A percentile compares a stretch with the other conserved stretches of the same genome.
These are phyloP conservation scores for Drusus annulatus DNA, from an alignment of 1,140 invertebrate genomes.

Conservation along the genomic window DNA sequence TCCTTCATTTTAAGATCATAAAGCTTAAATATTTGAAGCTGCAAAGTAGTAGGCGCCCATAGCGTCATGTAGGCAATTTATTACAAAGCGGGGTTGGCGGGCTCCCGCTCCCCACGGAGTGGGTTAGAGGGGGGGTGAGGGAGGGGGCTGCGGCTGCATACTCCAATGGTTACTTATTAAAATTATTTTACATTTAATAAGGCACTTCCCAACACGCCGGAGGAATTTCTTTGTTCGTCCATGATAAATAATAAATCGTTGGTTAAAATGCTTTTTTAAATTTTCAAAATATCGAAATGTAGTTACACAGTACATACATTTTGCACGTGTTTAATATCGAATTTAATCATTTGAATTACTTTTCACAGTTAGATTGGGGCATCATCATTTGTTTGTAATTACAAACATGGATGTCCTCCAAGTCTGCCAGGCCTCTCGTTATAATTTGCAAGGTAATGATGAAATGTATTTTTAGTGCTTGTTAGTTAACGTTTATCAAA, in stretches of 20 bases:
- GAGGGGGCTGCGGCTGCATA: constrained; percentile 18
- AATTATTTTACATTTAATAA: constrained; percentile 35
- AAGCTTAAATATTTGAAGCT: constrained; percentile 21
- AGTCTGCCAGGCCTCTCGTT: too few species aligned
- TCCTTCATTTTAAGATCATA: constrained; percentile 15
- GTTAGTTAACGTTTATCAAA: too few species aligned
- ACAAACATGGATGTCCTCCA: too few species aligned
- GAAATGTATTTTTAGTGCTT: too few species aligned
- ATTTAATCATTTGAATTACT: too few species aligned
- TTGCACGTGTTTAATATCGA: too few species aligned
- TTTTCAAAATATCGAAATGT: too few species aligned
- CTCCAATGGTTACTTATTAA: constrained; percentile 35
- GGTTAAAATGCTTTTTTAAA: too few species aligned
- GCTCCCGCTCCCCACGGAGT: not conserved
- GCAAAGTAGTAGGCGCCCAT: not conserved
- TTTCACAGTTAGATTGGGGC: too few species aligned
- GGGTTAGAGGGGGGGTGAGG: not conserved
- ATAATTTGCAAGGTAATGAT: too few species aligned
- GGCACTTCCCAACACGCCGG: not conserved
- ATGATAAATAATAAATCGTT: not conserved
- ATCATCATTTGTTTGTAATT: too few species aligned
- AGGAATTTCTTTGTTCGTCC: constrained; percentile 1
- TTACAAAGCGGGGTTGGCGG: constrained; percentile 14
- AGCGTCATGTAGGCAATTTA: constrained; percentile 25
- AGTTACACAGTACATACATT: too few species aligned